These are phyloP conservation scores for Dryomyza anilis DNA, from an alignment of 2,888 invertebrate genomes.

Conservation along the genomic window DNA sequence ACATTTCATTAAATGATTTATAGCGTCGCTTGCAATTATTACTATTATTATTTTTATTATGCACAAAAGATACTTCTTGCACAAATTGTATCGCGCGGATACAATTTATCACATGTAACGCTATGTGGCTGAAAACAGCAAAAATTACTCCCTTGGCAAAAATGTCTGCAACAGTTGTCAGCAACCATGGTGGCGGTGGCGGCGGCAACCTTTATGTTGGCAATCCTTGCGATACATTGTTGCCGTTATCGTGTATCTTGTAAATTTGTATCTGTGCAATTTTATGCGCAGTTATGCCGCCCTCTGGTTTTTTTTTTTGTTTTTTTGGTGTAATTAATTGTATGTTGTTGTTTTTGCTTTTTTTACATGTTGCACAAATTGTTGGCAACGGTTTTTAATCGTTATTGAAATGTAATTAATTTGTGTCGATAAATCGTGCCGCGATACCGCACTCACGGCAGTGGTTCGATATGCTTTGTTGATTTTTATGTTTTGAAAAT, in stretches of 20 bases:
- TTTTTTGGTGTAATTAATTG: too few relatives aligned
- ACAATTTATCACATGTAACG: too few relatives aligned
- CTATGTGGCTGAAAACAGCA: too few relatives aligned
- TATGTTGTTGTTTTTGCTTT: neutral
- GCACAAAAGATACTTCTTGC: neutral
- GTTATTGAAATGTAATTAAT: conserved; percentile 6
- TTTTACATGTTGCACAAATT: conserved; percentile 9
- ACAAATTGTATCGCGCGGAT: neutral
- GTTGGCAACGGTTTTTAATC: conserved; percentile 2
- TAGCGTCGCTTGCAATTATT: neutral
- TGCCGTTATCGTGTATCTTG: neutral
- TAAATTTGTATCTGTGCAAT: neutral
- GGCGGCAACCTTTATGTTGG: neutral
- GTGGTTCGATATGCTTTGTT: too few relatives aligned
- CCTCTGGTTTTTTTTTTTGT: neutral
- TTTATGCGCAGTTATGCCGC: neutral
- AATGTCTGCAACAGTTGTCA: too few relatives aligned
- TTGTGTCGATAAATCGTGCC: too few relatives aligned
- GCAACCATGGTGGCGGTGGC: too few relatives aligned
- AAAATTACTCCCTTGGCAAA: too few relatives aligned
- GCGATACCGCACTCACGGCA: too few relatives aligned
- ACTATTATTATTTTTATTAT: neutral
- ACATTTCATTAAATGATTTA: neutral
- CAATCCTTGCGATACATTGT: neutral
- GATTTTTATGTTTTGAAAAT: too few relatives aligned